These are phyloP conservation scores for Anguilla rostrata DNA, from an alignment of 2,113 vertebrate species.

Conservation along the genomic window DNA sequence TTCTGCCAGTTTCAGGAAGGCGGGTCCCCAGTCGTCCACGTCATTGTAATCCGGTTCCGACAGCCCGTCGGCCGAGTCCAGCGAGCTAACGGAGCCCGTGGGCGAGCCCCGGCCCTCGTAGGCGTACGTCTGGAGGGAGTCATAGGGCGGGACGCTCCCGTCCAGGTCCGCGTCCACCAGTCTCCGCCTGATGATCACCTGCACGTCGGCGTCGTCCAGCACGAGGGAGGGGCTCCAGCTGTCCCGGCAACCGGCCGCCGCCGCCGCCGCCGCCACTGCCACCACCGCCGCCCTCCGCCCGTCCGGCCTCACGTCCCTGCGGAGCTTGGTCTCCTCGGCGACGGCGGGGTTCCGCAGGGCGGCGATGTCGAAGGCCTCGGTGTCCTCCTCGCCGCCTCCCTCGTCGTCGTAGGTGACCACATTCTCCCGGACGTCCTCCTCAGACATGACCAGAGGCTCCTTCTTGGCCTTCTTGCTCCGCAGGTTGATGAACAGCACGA, in stretches of 20 bases:
- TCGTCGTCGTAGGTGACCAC: constrained; percentile 92
- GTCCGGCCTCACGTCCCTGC: constrained; percentile 72
- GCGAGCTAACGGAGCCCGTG: constrained; percentile 88
- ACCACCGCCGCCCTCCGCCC: constrained; percentile 40
- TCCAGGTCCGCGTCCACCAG: constrained; percentile 90
- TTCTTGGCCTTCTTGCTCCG: constrained; percentile 85
- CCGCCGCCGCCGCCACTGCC: constrained; percentile 29
- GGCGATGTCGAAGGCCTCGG: constrained; percentile 88
- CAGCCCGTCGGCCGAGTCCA: constrained; percentile 82
- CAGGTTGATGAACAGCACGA: constrained; percentile 91
- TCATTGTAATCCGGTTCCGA: constrained; percentile 86
- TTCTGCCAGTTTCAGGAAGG: constrained; percentile 79
- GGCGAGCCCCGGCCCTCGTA: constrained; percentile 91
- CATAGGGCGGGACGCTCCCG: constrained; percentile 87
- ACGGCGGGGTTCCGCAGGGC: constrained; percentile 88
- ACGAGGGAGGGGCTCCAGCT: constrained; percentile 62
- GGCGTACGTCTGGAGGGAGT: constrained; percentile 96
- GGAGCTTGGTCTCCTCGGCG: constrained; percentile 76
- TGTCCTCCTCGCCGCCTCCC: constrained; percentile 84
- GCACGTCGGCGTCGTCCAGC: constrained; percentile 79
- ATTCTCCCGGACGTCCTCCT: constrained; percentile 94
- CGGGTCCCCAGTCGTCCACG: constrained; percentile 89
- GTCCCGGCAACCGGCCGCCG: constrained; percentile 9
- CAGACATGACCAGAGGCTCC: constrained; percentile 90
- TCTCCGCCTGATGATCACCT: constrained; percentile 84